Evolutionary conservation across 2,113 vertebrate genomes (phyloP), one percentile per base, ranked within the genome.

Genomic region (Daubentonia madagascariensis): DNA sequence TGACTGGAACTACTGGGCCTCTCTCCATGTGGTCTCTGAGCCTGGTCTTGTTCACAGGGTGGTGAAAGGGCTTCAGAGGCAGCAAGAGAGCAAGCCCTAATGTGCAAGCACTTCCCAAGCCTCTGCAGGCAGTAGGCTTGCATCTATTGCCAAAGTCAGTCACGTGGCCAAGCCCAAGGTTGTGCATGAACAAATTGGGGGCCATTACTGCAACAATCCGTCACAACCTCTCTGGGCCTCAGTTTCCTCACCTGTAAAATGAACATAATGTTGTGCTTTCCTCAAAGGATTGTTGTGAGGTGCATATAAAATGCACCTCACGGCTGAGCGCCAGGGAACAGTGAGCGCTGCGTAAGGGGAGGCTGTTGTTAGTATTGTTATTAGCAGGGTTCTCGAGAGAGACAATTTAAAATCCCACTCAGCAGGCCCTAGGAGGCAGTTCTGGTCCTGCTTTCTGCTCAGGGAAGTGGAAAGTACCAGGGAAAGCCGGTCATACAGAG

Each of bases 121-220:
- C 28, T 86, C 75, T 79, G 43, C 40, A 14, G 59, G 32, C n/a
- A n/a, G 12, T 37, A 3, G 4, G 18, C 32, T n/a, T 30, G 28
- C 22, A 43, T 68, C 75, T 18, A 40, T 65, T 48, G 57, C 65
- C 40, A 52, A 40, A 45, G 54, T 28, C 50, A 65, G 57, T 48
- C 48, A 23, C 3, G 16, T 9, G n/a, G 35, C 72, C 43, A 70
- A 89, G 28, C 25, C 23, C 32, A 10, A 18, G 13, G 16, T 5
- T 16, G 5, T n/a, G n/a, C 6, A 18, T 0, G 6, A 43, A 32
- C 40, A 45, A 43, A 43, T 3, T 1, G 12, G 17, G 50, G 37
- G 2, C 52, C 48, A 10, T 75, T 37, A 12, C 45, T 20, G 6
- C 35, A 73, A 18, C n/a, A 0, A 40, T 18, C 70, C 9, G 1